Base-by-base conservation (phyloP, 2,888 invertebrate species). In the Ophioninae sp. region DNA sequence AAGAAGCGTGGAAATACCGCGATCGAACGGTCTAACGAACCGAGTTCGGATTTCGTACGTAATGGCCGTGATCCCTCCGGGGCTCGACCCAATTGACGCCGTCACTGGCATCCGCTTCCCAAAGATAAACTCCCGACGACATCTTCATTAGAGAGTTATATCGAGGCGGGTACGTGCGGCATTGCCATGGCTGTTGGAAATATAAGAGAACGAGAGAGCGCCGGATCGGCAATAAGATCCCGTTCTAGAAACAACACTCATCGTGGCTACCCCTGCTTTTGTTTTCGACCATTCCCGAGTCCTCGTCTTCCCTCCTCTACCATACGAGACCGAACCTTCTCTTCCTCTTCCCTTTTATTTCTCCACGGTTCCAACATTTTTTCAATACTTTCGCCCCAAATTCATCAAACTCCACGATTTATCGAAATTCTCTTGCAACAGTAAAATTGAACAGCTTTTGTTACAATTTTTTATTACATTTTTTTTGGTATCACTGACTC, bases 121-220 rank as follows among this genome's bases (percentile, higher is more conserved):
- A 88, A 85, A 90, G 89, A 91, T 91, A 91, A 91, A 91, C 72
- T 59, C 30, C 61, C 90, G 50, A 21, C 70, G 23, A 90, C 91
- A 91, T 91, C 91, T 92, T 92, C 91, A 92, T 92, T 92, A 92
- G 91, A 91, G 90, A 89, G 41, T 90, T 89, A 87, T 44, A 88
- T 50, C 87, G 86, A 87, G 88, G 89, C 90, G 88, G 44, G 44
- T 91, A 91, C 90, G 88, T 87, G 86, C 79, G 82, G 20, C 20
- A 30, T 39, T 37, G 6, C 21, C 20, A 21, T 37, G n/a, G 39
- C 67, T 82, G 81, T 78, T 50, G 41, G 74, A 82, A 86, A 81
- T 85, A 23, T 41, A 39, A n/a, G 59, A 57, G 50, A 64, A 39
- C 59, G 23, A 56, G 10, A 17, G 50, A 39, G 67, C 13, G 6